Conservation (phyloP, 2,113 vertebrate species). For the Meleagris gallopavo region DNA sequence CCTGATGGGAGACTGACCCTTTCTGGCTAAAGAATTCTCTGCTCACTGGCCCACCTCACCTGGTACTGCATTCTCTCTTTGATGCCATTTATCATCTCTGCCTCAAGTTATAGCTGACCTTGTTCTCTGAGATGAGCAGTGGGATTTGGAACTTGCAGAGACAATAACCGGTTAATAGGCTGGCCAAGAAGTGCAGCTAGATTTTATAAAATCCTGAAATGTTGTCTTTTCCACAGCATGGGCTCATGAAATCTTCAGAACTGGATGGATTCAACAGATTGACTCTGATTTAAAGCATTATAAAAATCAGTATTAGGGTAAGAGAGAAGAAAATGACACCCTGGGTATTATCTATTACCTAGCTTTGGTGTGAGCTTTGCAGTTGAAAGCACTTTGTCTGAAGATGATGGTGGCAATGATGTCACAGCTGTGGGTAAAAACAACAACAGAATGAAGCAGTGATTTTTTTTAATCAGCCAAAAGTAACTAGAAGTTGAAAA, state of each 20-base stretch:
- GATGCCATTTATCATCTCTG: background rate
- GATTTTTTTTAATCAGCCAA: slow-evolving; percentile 5
- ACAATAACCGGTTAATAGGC: background rate
- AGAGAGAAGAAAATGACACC: background rate
- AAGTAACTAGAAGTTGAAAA: background rate
- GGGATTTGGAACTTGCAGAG: background rate
- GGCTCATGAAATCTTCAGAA: background rate
- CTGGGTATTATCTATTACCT: background rate
- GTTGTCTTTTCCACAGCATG: background rate
- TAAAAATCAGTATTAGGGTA: background rate
- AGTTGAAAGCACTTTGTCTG: slow-evolving; percentile 36
- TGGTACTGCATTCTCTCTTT: background rate
- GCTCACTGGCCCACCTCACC: background rate
- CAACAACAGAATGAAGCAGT: background rate
- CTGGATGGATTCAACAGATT: background rate
- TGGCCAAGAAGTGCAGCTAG: background rate
- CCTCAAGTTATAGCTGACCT: background rate
- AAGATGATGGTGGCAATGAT: slow-evolving; percentile 43
- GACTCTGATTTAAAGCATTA: background rate
- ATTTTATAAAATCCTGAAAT: background rate
- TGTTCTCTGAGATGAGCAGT: background rate
- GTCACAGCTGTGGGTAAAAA: slow-evolving; percentile 25
- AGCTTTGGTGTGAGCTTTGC: background rate
- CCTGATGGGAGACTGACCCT: background rate
- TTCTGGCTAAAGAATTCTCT: background rate